Evolutionary conservation across 1,140 invertebrate species (phyloP), one percentile per base, ranked within the genome.

Genomic region (Camponotus vicinus): DNA sequence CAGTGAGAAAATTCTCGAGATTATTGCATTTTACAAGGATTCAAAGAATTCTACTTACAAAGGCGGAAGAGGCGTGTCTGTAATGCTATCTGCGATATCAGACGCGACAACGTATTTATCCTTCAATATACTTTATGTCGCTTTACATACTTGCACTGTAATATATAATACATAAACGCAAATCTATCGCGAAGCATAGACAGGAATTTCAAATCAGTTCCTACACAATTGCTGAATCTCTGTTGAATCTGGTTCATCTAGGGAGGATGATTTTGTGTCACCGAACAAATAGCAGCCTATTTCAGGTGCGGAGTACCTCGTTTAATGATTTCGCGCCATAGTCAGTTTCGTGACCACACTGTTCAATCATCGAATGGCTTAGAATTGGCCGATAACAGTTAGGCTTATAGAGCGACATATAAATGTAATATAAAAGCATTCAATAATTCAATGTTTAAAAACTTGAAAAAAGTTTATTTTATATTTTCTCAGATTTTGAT

Each of bases 251-350:
- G 63, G 18, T 66, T 34, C n/a, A 85, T 73, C 70, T 52, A 18
- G 83, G 15, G 7, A 71, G 57, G 40, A 52, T 32, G 13, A 80
- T 66, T 63, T 40, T 61, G 63, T 55, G 59, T 34, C 82, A 45
- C 18, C 63, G 70, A 63, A 84, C 84, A 77, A 89, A 87, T 87
- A 59, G 37, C 63, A 79, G 49, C 80, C 71, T 73, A 34, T 69
- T 86, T 71, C 61, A 32, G 66, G 55, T 42, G 49, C 42, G 66
- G 6, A 49, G 6, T 34, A 21, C 15, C 32, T 32, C 27, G 52
- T 49, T 77, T 59, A 82, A 85, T 45, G 85, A 55, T 87, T 64
- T 55, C 73, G 49, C 34, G 67, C 71, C 21, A 78, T 86, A 82
- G 37, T 85, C 18, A 63, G 64, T 80, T 88, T 75, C 76, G 69